Conservation (phyloP, 2,113 vertebrate species). For the Lepisosteus osseus region DNA sequence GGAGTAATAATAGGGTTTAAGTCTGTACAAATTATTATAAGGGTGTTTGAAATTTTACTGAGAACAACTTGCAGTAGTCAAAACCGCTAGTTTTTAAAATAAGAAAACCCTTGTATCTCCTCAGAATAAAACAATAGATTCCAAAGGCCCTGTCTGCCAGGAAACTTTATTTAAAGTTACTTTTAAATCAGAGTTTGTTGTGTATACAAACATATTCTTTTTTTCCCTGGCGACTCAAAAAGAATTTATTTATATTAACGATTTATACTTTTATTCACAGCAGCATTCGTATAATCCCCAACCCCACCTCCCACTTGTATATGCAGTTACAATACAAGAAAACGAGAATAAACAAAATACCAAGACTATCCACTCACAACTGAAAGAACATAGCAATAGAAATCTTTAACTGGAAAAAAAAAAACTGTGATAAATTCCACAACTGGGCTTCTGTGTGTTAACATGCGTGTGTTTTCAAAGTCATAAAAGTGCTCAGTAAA, state of each 20-base stretch:
- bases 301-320: conserved; percentile 38
- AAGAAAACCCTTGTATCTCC: neutral
- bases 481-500: conserved; percentile 34
- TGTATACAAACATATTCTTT: conserved; percentile 18
- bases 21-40: no score
- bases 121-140: neutral
- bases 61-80: no score
- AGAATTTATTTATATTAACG: conserved; percentile 71
- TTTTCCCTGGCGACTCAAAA: conserved; percentile 41
- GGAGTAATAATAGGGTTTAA: no score
- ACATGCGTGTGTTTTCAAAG: conserved; percentile 56
- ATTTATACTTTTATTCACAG: conserved; percentile 66
- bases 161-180: conserved; percentile 17
- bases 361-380: conserved; percentile 44
- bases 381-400: conserved; percentile 22
- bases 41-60: no score
- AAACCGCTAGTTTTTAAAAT: no score
- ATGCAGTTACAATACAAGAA: conserved; percentile 43
- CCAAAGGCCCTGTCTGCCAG: conserved; percentile 8
- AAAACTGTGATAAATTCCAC: conserved; percentile 24
- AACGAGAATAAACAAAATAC: conserved; percentile 31
- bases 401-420: conserved; percentile 28
- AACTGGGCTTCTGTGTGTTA: conserved; percentile 32
- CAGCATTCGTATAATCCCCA: conserved; percentile 53
- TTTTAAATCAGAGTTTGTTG: conserved; percentile 4